phyloP scores from a whole-genome alignment of 2,113 vertebrate genomes.

The Hypomesus transpacificus region DNA sequence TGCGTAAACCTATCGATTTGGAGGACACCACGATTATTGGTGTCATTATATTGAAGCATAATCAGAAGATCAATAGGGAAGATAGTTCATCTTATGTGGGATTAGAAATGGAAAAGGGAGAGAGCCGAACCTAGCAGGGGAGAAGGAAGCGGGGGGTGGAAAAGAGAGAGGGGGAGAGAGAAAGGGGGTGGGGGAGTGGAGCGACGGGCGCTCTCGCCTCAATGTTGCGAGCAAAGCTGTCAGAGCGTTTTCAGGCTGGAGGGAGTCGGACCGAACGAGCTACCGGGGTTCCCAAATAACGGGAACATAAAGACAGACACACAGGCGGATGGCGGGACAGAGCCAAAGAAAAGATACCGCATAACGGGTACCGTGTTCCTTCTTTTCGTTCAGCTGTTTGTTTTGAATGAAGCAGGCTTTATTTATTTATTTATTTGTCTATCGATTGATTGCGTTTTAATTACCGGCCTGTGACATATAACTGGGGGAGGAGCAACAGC shows the following conservation, averaged over 20 bases:
- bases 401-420: slow-evolving; percentile 43
- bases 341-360: slow-evolving; percentile 62
- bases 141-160: background rate
- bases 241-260: slow-evolving; percentile 77
- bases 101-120: slow-evolving; percentile 28
- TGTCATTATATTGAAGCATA: slow-evolving; percentile 71
- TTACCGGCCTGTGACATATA: slow-evolving; percentile 74
- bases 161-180: slow-evolving; percentile 19
- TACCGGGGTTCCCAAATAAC: slow-evolving; percentile 74
- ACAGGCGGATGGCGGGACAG: slow-evolving; percentile 74
- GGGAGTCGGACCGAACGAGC: slow-evolving; percentile 74
- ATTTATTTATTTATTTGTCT: slow-evolving; percentile 48
- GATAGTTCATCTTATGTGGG: slow-evolving; percentile 49
- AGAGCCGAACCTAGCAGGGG: background rate
- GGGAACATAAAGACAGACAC: slow-evolving; percentile 69
- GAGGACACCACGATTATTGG: slow-evolving; percentile 72
- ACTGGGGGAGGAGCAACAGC: slow-evolving; percentile 68
- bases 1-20: slow-evolving; percentile 65
- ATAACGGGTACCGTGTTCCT: slow-evolving; percentile 46
- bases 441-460: slow-evolving; percentile 83
- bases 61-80: slow-evolving; percentile 72
- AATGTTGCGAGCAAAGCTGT: slow-evolving; percentile 77
- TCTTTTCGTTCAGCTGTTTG: slow-evolving; percentile 5
- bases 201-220: slow-evolving; percentile 68
- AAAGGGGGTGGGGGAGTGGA: slow-evolving; percentile 20